phyloP scores from a whole-genome alignment of 1,140 invertebrate genomes.

The Drosophila littoralis region DNA sequence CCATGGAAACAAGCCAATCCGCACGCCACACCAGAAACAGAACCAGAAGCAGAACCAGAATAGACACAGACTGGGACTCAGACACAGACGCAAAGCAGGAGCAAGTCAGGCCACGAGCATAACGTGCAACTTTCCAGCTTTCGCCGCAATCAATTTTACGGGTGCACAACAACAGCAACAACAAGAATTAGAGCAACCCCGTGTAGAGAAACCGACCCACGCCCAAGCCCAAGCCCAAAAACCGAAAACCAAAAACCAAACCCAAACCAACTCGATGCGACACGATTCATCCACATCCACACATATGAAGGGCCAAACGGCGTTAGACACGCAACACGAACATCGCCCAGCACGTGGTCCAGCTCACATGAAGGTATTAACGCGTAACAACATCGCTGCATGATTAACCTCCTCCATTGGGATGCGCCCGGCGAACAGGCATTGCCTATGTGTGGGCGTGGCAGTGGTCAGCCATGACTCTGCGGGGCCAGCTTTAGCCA shows the following conservation, averaged over 20 bases:
- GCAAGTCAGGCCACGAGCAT: constrained; percentile 81
- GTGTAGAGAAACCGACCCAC: constrained; percentile 29
- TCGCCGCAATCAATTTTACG: constrained; percentile 83
- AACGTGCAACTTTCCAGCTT: constrained; percentile 84
- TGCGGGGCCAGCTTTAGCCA: constrained; percentile 39
- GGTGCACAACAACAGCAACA: constrained; percentile 70
- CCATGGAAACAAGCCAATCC: constrained; percentile 50
- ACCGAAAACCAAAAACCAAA: constrained; percentile 25
- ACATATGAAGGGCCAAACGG: constrained; percentile 45
- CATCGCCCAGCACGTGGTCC: constrained; percentile 76
- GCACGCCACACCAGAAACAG: constrained; percentile 46
- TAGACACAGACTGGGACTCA: constrained; percentile 7
- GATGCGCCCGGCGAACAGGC: constrained; percentile 1
- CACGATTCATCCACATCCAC: constrained; percentile 32
- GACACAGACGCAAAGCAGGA: constrained; percentile 46
- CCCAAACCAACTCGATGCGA: constrained; percentile 32
- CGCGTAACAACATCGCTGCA: constrained; percentile 83
- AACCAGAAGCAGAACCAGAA: constrained; percentile 29
- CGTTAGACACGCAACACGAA: constrained; percentile 68
- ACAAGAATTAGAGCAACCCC: constrained; percentile 74
- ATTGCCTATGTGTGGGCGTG: constrained; percentile 3
- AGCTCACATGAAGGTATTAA: constrained; percentile 84
- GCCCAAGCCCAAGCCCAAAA: not conserved
- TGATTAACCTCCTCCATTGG: constrained; percentile 75
- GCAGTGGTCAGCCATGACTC: constrained; percentile 48